Base-by-base conservation (phyloP, 2,888 invertebrate genomes). In the Piscicola geometra region DNA sequence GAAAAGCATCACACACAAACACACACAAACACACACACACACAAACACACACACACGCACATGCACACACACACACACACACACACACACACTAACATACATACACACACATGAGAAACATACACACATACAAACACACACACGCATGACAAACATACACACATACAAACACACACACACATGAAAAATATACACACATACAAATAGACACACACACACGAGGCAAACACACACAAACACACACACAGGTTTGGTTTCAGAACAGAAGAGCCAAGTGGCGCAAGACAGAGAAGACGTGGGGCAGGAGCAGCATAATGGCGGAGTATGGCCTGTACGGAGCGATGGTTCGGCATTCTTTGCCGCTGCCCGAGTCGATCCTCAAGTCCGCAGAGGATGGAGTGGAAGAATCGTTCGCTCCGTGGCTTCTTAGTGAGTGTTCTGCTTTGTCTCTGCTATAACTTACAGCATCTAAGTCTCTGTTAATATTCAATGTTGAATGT, bases 261-360 rank as follows among this genome's bases (percentile, higher is more conserved):
- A 99, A 99, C 87, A 90, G 98, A 35, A 89, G 98, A 67, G 98
- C 98, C 83, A 98, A 98, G 86, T 99, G 98, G 98, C 91, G 98
- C 79, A 99, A 99, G 87, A 99, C 98, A 75, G 98, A 99, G 88
- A 99, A 99, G 86, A 97, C 96, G 82, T 99, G 99, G 99, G 99
- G 99, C 70, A 90, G 95, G 82, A 94, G 95, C 84, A 98, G 98
- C 82, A 99, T 98, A 85, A 99, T 99, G 99, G 99, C 99, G 80
- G 99, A 99, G 87, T 99, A 99, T 85, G 99, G 99, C 1, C 89
- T 99, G 72, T 99, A 99, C 87, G 99, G 99, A 0, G 99, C 99
- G 81, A 99, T 99, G 99, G 99, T 99, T 80, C 90, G 99, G 79
- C 99, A 99, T 87, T 97, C 97, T 70, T 89, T 99, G 80, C 99